These are phyloP conservation scores for Dryomyza anilis DNA, from an alignment of 2,888 invertebrate species.

Conservation along the genomic window DNA sequence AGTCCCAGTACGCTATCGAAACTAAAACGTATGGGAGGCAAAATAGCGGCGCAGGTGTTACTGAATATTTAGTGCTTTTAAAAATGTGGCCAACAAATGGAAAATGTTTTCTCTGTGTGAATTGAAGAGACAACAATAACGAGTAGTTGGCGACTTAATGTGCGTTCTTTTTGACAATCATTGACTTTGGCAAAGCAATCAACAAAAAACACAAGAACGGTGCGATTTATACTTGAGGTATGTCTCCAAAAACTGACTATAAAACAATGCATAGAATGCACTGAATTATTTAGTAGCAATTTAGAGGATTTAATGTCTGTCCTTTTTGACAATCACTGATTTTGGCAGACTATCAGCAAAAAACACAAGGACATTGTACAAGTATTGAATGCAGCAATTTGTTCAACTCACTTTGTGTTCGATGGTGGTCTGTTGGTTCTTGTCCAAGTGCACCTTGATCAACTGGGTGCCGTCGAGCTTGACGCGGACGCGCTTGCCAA, in stretches of 20 bases:
- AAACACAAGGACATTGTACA: slow-evolving; percentile 52
- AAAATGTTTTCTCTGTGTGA: not conserved
- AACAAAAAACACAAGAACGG: slow-evolving; percentile 55
- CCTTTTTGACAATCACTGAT: slow-evolving; percentile 56
- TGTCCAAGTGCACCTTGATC: slow-evolving; percentile 97
- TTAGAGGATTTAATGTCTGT: slow-evolving; percentile 52
- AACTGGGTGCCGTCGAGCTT: slow-evolving; percentile 95
- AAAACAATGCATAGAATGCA: slow-evolving; percentile 35
- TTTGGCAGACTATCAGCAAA: slow-evolving; percentile 47
- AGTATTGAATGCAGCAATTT: not conserved
- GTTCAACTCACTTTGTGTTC: slow-evolving; percentile 87
- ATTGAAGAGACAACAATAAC: slow-evolving; percentile 32
- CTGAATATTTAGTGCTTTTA: not conserved
- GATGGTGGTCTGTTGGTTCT: slow-evolving; percentile 97
- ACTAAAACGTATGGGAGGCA: slow-evolving; percentile 48
- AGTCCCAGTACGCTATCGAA: slow-evolving; percentile 48
- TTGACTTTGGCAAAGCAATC: slow-evolving; percentile 33
- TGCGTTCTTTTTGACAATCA: slow-evolving; percentile 46
- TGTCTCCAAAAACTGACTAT: slow-evolving; percentile 55
- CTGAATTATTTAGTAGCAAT: slow-evolving; percentile 55
- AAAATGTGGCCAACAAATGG: not conserved
- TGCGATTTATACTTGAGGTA: slow-evolving; percentile 3
- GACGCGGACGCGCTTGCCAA: slow-evolving; percentile 95
- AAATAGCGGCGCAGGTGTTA: slow-evolving; percentile 42
- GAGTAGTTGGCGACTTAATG: slow-evolving; percentile 35